These are phyloP conservation scores for Polydrusus cervinus DNA, from an alignment of 2,888 invertebrate species.

Conservation along the genomic window DNA sequence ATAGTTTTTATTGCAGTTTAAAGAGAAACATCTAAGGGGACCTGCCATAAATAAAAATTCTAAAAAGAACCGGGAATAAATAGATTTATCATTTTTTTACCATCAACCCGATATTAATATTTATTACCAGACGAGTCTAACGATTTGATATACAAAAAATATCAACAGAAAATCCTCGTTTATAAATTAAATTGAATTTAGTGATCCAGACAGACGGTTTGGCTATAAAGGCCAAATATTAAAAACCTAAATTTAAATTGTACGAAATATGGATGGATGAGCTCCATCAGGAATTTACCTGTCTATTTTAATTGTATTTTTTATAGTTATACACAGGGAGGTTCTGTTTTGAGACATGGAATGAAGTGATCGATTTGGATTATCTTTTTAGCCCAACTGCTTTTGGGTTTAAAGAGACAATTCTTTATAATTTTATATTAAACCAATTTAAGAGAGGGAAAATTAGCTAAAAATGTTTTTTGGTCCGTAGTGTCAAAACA, in stretches of 20 bases:
- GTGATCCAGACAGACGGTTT: conserved; percentile 26
- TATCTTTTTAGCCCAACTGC: no score
- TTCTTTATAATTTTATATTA: no score
- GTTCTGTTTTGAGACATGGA: not conserved
- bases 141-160: conserved; percentile 5
- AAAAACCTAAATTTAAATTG: conserved; percentile 34
- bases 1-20: no score
- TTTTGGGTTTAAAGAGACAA: no score
- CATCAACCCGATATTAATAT: not conserved
- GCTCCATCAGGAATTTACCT: conserved; percentile 1
- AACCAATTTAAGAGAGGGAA: no score
- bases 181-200: conserved; percentile 38
- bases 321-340: not conserved
- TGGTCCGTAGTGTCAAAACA: no score
- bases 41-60: no score
- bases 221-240: conserved; percentile 33
- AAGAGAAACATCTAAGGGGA: no score
- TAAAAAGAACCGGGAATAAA: no score
- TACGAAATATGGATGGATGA: conserved; percentile 8
- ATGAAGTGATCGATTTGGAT: no score
- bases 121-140: not conserved
- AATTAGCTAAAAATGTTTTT: no score
- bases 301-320: conserved; percentile 5
- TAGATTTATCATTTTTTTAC: no score
- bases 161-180: conserved; percentile 18